Base-by-base conservation (phyloP, 2,797 vertebrate genomes). In the Hippopotamyrus pictus region DNA sequence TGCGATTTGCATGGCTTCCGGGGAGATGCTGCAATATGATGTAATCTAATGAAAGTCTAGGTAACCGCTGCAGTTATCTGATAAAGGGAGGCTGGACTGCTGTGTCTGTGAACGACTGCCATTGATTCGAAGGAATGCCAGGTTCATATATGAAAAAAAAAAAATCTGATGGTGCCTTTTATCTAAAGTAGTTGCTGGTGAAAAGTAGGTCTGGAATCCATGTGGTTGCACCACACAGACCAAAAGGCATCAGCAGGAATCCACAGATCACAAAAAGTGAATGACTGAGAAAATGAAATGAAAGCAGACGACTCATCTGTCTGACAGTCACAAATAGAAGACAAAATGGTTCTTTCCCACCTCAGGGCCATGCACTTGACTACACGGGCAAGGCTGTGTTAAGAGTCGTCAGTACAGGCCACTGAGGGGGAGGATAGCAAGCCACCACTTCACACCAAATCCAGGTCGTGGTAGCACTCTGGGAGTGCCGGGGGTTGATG, bases 41-140 rank as follows among this genome's bases (percentile, higher is more conserved):
- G 95, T 96, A 96, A 96, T 95, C 93, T 94, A 93, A 95, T 96
- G 95, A 96, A 96, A 96, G 95, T 89, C 90, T 91, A 92, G 94
- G 79, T 85, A 90, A 88, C 62, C 53, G 0, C 62, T 51, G 87
- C 89, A 37, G 19, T 86, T 88, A 86, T 86, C 79, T 84, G 62
- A 79, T 53, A 37, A 51, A 53, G 33, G 76, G 83, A 82, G 57
- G 87, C 87, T 12, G 57, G 44, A 62, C 57, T 46, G 8, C 89
- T 11, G 93, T 89, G 8, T 89, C 88, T 89, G 92, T 91, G 87
- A 90, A 93, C 90, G 91, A 93, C 91, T 91, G 91, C 90, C 91
- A 76, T 83, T 79, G 37, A 89, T 62, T 57, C 41, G 85, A 22
- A 50, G 29, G 17, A 57, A 79, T 91, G 94, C 41, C 48, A 89